Base-by-base conservation (phyloP, 2,888 invertebrate species). In the Aricia artaxerxes region DNA sequence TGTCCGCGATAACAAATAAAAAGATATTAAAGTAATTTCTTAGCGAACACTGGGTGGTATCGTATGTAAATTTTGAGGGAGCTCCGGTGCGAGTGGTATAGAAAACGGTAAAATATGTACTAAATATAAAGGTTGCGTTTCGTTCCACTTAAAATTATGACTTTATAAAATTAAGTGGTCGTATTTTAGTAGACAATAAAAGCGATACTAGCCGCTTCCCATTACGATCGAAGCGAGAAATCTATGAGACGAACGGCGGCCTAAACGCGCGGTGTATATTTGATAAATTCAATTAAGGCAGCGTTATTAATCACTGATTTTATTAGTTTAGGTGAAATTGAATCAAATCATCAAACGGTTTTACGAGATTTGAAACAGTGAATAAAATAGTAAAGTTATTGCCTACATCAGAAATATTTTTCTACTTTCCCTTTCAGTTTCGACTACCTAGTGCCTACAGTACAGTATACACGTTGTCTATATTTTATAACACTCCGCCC, bases 141-240 rank as follows among this genome's bases (percentile, higher is more conserved):
- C 90, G 92, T 92, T 92, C 89, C 91, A 84, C 86, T 84, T 82
- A 84, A 91, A 91, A 86, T 92, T 90, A 93, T 90, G 88, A 88
- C 91, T 90, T 90, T 87, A 92, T 92, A 91, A 90, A 92, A 85
- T 89, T 85, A 84, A 85, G 83, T 83, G 69, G 83, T 84, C 89
- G 87, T 93, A 91, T 88, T 86, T 92, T 89, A 91, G 83, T 82
- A 78, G 80, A 85, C 88, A 86, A 88, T 90, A 91, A 92, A 90
- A 87, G 90, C 86, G 89, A 90, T 89, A 86, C 85, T 82, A 82
- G 84, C 84, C 83, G 84, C 84, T 82, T 82, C 81, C 83, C 85
- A 84, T 85, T 87, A 85, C 85, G 84, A 87, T 87, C 87, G 82
- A 84, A 87, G 85, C 87, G 86, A 88, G 86, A 86, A 89, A 90